Percentiles rank a stretch among this genome's conserved stretches.
Conservation (phyloP, 2,797 vertebrate species). For the Rhinella marina region DNA sequence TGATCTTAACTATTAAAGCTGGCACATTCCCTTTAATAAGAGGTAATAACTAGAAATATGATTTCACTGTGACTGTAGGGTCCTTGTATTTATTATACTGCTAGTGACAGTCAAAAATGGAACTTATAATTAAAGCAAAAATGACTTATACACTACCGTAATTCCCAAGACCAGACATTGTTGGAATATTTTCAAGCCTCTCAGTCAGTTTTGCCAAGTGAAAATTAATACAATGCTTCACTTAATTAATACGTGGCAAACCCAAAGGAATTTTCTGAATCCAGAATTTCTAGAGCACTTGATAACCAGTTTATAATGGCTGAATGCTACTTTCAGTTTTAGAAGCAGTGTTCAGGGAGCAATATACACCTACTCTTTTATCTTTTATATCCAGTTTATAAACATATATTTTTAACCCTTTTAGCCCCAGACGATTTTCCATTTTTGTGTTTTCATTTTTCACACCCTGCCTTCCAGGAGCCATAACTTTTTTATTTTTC, state of each 20-base stretch:
- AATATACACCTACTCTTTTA: neutral
- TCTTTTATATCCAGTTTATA: neutral
- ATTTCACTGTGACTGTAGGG: neutral
- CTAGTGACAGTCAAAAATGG: neutral
- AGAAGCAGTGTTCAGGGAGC: neutral
- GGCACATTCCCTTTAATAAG: no score
- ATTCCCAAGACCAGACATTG: neutral
- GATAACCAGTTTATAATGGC: neutral
- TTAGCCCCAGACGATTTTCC: no score
- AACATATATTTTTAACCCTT: no score
- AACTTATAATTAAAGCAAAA: neutral
- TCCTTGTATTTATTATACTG: neutral
- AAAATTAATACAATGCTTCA: neutral
- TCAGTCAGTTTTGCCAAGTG: conserved; percentile 2
- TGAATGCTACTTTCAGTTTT: neutral
- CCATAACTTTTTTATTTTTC: no score
- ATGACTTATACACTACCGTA: neutral
- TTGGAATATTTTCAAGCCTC: neutral
- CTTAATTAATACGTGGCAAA: neutral
- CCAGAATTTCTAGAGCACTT: neutral
- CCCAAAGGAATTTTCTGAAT: neutral
- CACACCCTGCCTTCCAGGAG: no score
- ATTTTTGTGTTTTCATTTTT: no score
- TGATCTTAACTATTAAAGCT: no score
- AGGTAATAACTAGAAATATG: neutral